Evolutionary conservation across 2,113 vertebrate species (phyloP), one percentile per base, ranked within the genome.

Genomic region (Paralichthys olivaceus): DNA sequence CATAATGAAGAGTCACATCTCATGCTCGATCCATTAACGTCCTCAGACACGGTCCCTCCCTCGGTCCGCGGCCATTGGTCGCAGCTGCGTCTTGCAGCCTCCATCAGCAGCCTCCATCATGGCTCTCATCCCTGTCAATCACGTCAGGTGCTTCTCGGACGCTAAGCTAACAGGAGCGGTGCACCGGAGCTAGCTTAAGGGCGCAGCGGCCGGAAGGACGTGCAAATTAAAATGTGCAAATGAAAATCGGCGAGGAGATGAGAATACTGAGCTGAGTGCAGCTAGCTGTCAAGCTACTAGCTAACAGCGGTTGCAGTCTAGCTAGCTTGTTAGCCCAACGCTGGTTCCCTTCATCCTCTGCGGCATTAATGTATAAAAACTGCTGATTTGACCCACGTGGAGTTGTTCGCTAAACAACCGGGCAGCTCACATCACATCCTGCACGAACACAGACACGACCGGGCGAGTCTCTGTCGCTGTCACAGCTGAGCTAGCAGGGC

Each of bases 121-220:
- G 78, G 87, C 28, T 78, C 20, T 2, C 45, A 15, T 19, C 45
- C 45, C 45, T 71, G 88, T 85, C 92, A 84, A 85, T 91, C 87
- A 88, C 70, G 84, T 82, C 88, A 89, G 84, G 84, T 87, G 90
- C 80, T 90, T 72, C 75, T 65, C 26, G 4, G 71, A 80, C 68
- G 84, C 79, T 53, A 53, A 47, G 53, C 53, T 55, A 12, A 1
- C 47, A 70, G 57, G 45, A 77, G 22, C n/a, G 47, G 40, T 51
- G 25, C 58, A 56, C 54, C 45, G 15, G 15, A 49, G 15, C 75
- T 75, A 60, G 40, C n/a, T n/a, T n/a, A n/a, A n/a, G n/a, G n/a
- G n/a, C n/a, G n/a, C n/a, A n/a, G n/a, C n/a, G n/a, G n/a, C n/a
- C n/a, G n/a, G n/a, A n/a, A n/a, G n/a, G n/a, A n/a, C n/a, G n/a